A percentile compares a stretch with the other conserved stretches of the same genome.
These are phyloP conservation scores for Gonatopus flavifemur DNA, from an alignment of 1,140 invertebrate genomes.

Conservation along the genomic window DNA sequence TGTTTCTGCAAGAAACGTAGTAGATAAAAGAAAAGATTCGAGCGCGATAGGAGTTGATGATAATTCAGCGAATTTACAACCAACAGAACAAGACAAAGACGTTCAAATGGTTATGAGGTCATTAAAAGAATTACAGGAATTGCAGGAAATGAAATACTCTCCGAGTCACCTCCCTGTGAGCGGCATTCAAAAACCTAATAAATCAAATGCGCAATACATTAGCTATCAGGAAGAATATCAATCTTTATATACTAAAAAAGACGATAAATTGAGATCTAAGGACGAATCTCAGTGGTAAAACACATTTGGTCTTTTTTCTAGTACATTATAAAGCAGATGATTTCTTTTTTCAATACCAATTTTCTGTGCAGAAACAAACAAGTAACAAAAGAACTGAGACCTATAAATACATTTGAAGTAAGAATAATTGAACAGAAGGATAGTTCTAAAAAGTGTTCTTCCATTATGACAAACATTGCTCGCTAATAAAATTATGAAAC, in stretches of 20 bases:
- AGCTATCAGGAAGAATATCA: constrained; percentile 45
- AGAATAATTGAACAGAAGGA: constrained; percentile 7
- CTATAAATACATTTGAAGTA: constrained; percentile 14
- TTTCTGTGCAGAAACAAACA: constrained; percentile 9
- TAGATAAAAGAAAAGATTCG: constrained; percentile 34
- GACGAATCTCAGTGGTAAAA: constrained; percentile 47
- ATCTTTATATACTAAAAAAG: constrained; percentile 46
- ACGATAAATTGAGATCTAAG: constrained; percentile 45
- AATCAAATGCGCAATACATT: constrained; percentile 37
- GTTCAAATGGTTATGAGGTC: constrained; percentile 53
- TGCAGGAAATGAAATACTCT: constrained; percentile 46
- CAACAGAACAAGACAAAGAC: constrained; percentile 46
- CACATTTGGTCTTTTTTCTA: constrained; percentile 1
- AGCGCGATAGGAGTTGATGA: constrained; percentile 29
- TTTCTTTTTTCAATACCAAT: no score
- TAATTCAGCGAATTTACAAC: constrained; percentile 23
- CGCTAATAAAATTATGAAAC: no score
- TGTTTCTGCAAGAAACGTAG: constrained; percentile 15
- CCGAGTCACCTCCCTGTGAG: constrained; percentile 45
- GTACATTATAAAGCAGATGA: no score
- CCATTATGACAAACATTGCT: constrained; percentile 19
- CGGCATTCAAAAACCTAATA: constrained; percentile 33
- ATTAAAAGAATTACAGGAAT: constrained; percentile 43
- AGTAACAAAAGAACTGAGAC: neutral
- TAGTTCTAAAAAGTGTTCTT: constrained; percentile 25